Base-by-base conservation (phyloP, 1,140 invertebrate genomes). In the Zaprionus lachaisei region DNA sequence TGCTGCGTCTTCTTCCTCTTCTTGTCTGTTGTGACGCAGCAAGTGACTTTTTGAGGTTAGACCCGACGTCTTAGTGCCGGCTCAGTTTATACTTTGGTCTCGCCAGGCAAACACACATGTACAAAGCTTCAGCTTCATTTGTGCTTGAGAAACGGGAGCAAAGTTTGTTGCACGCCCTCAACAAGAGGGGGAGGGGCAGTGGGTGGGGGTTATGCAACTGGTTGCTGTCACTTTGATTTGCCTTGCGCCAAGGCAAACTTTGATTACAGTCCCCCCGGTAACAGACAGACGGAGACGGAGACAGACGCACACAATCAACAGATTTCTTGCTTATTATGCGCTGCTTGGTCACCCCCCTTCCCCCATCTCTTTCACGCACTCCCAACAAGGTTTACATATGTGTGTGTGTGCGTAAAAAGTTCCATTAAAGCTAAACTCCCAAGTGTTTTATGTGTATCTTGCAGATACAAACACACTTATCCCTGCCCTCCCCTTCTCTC, bases 291-390 rank as follows among this genome's bases (percentile, higher is more conserved):
- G 17, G 26, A 37, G 14, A 44, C 22, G 7, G 22, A 61, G 20
- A n/a, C 38, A 38, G 24, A 44, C 57, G 41, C 51, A 70, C 38
- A 75, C 67, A 75, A 78, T 74, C 72, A 79, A 79, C 77, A 77
- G 77, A 77, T 79, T 79, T 79, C 77, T 72, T 72, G 77, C 62
- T 79, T 72, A 79, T 79, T 79, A 79, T 79, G 77, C 74, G 77
- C 68, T 67, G 51, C 65, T 73, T 73, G 72, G 31, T 49, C 58
- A 37, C 54, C 54, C 54, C 38, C 54, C 55, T 20, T 6, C 22
- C 51, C 26, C 26, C n/a, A 5, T 17, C 2, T 11, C 28, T 15
- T 31, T 22, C 1, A 31, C 26, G 26, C 26, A 28, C 6, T 28
- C 6, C 26, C 1, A 6, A 14, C 34, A 24, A 11, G 24, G 1